Percentiles rank a stretch among this genome's conserved stretches.
Conservation (phyloP, 2,113 vertebrate genomes). For the Leucosticte australis region DNA sequence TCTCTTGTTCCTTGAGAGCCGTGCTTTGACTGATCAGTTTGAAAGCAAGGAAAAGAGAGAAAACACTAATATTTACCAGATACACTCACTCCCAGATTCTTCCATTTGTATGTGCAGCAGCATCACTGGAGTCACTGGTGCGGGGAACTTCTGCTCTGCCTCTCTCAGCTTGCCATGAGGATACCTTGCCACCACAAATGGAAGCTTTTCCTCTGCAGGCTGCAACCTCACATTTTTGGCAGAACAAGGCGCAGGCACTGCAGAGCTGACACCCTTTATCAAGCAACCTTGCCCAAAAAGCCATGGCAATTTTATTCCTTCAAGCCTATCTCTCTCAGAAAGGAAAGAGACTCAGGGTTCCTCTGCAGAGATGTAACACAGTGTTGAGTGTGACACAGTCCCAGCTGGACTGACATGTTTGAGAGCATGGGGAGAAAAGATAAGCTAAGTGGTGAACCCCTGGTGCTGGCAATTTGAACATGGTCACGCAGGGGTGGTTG, state of each 20-base stretch:
- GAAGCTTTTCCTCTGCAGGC: background rate
- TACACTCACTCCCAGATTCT: background rate
- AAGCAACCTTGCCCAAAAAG: accelerated
- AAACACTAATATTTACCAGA: background rate
- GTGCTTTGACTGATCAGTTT: background rate
- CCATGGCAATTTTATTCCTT: background rate
- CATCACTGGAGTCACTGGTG: background rate
- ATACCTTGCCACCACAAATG: background rate
- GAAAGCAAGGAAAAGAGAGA: background rate
- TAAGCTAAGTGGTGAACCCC: background rate
- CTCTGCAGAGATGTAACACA: background rate
- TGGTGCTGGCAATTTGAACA: background rate
- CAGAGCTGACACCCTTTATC: background rate
- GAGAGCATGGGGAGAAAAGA: background rate
- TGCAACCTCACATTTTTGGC: background rate
- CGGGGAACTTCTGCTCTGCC: background rate
- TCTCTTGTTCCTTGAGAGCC: background rate
- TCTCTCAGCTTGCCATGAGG: background rate
- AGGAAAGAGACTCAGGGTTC: background rate
- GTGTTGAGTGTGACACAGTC: background rate
- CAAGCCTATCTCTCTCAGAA: background rate
- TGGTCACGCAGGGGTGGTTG: background rate
- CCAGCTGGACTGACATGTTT: background rate
- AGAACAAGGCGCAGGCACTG: background rate
- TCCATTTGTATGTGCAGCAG: background rate